phyloP scores from a whole-genome alignment of 2,113 vertebrate genomes.

The Typhlomys cinereus region DNA sequence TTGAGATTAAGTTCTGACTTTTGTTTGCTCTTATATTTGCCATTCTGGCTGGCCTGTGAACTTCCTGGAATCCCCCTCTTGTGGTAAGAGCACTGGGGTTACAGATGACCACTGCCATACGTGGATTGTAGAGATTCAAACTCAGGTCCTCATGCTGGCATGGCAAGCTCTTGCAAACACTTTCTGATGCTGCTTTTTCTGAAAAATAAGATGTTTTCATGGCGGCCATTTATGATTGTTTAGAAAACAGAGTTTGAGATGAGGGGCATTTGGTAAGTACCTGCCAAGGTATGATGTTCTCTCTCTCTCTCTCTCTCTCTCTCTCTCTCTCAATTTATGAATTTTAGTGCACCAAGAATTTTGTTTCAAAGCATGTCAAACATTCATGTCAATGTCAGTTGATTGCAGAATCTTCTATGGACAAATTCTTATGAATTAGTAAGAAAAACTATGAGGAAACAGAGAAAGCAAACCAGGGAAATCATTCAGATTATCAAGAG shows the following conservation, averaged over 20 bases:
- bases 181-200: background rate
- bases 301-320: background rate
- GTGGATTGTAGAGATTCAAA: no score
- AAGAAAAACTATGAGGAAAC: constrained; percentile 32
- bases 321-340: background rate
- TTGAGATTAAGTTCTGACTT: no score
- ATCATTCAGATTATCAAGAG: constrained; percentile 16
- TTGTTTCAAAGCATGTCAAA: constrained; percentile 25
- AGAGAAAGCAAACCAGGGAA: background rate
- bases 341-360: constrained; percentile 58
- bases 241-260: background rate
- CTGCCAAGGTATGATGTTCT: background rate
- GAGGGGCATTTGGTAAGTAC: background rate
- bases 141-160: no score
- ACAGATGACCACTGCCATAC: no score
- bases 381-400: constrained; percentile 40
- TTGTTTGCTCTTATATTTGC: no score
- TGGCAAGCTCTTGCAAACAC: no score
- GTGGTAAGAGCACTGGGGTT: no score
- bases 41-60: no score
- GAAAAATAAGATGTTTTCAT: constrained; percentile 9
- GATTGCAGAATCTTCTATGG: constrained; percentile 14
- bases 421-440: constrained; percentile 37
- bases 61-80: no score
- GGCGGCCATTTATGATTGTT: background rate